Evolutionary conservation across 2,888 invertebrate genomes (phyloP), one percentile per base, ranked within the genome.

Genomic region (Epicampocera succincta): DNA sequence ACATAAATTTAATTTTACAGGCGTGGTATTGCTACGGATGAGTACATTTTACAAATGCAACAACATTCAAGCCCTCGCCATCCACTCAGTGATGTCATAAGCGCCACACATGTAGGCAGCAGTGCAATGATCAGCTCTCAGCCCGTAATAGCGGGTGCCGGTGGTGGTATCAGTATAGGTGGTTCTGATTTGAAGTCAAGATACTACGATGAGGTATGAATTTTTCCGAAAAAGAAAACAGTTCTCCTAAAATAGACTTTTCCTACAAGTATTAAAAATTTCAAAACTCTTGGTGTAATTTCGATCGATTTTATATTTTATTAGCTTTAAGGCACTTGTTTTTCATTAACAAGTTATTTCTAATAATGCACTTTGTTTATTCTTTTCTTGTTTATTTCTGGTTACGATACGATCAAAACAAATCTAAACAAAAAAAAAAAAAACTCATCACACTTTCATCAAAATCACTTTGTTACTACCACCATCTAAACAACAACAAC

Each of bases 1-100:
- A 12, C 21, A 48, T 21, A 72, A 25, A 15, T 15, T 17, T 25
- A 25, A 42, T 33, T 8, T 48, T 46, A 15, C 42, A 95, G 95
- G 85, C 92, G 95, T 89, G 95, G 95, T 72, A 89, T 94, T 78
- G 94, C 95, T 68, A 94, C 94, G 66, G 94, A 94, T 80, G 94
- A 94, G 87, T 94, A 93, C 88, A 92, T 93, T 87, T 92, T 93
- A 61, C 94, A 94, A 90, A 93, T 93, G 89, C 91, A 90, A 83
- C 85, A 87, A 68, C 88, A 88, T 83, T 87, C 88, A 69, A 90
- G 89, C 84, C 87, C 89, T 71, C 88, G 89, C 25, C 90, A 90
- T 84, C 91, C 89, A 42, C 85, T 91, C 9, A 90, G 90, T 83
- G 90, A 91, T 78, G 89, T 90, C 60, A 88, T 90, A 83, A 90